Percentiles rank a stretch among this genome's conserved stretches.
phyloP scores from a whole-genome alignment of 1,140 invertebrate genomes.

The Drosophila bipectinata region DNA sequence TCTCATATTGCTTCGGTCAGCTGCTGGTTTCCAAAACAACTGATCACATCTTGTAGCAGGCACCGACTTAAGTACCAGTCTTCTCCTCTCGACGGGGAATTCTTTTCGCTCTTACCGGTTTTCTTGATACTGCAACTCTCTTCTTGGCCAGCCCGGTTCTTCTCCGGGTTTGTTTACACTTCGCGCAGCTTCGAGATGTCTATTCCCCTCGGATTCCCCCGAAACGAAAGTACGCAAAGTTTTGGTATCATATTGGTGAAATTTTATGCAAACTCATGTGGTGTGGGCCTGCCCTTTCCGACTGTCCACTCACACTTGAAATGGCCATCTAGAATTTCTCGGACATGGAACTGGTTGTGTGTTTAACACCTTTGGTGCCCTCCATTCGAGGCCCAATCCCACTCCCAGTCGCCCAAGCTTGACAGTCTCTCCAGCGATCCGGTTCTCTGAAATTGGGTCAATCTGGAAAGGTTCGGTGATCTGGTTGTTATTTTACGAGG shows the following conservation, averaged over 20 bases:
- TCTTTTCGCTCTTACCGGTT: constrained; percentile 70
- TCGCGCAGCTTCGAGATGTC: constrained; percentile 24
- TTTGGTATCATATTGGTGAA: constrained; percentile 54
- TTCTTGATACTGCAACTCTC: constrained; percentile 53
- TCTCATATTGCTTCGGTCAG: constrained; percentile 58
- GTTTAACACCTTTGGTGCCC: constrained; percentile 63
- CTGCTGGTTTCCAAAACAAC: constrained; percentile 57
- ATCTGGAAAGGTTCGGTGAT: constrained; percentile 78
- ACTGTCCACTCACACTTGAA: neutral
- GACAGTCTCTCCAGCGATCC: constrained; percentile 30
- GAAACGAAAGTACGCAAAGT: constrained; percentile 70
- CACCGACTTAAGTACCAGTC: constrained; percentile 63
- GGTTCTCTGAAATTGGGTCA: constrained; percentile 70
- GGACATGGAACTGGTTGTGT: constrained; percentile 65
- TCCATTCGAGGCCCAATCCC: constrained; percentile 20
- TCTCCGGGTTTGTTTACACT: constrained; percentile 27
- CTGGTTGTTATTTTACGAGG: constrained; percentile 66
- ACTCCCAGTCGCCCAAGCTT: constrained; percentile 19
- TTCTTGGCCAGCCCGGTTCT: neutral
- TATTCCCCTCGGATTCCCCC: constrained; percentile 4
- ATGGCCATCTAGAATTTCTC: constrained; percentile 66
- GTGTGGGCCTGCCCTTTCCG: constrained; percentile 48
- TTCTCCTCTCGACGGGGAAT: constrained; percentile 40
- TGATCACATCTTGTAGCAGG: constrained; percentile 60
- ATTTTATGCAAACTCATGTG: constrained; percentile 77